These are phyloP conservation scores for Platyura marginata DNA, from an alignment of 1,140 invertebrate species.

Conservation along the genomic window DNA sequence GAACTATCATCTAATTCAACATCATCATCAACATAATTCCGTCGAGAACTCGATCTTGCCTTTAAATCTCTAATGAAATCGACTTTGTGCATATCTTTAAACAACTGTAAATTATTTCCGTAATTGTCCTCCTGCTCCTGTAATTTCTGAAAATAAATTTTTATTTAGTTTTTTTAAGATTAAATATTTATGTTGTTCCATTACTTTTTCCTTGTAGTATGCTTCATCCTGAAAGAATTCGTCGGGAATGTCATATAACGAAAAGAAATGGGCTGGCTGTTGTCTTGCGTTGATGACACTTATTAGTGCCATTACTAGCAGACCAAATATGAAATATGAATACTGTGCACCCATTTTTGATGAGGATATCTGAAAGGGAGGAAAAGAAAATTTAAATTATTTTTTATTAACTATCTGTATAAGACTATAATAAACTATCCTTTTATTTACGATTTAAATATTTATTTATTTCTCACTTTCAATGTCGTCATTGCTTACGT, in stretches of 20 bases:
- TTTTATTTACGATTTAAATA: too few relatives aligned
- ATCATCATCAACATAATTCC: neutral
- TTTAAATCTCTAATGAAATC: neutral
- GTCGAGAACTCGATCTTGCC: neutral
- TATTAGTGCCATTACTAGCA: too few relatives aligned
- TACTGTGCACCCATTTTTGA: too few relatives aligned
- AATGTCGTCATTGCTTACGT: too few relatives aligned
- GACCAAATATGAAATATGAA: too few relatives aligned
- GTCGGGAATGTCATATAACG: neutral
- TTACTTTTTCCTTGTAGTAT: neutral
- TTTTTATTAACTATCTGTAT: too few relatives aligned
- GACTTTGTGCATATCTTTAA: neutral
- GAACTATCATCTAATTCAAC: neutral
- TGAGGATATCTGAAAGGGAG: too few relatives aligned
- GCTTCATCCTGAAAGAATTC: neutral
- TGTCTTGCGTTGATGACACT: too few relatives aligned
- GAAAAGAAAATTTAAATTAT: too few relatives aligned
- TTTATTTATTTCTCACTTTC: too few relatives aligned
- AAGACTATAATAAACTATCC: too few relatives aligned
- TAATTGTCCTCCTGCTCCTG: neutral
- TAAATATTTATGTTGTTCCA: too few relatives aligned
- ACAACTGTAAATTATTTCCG: neutral
- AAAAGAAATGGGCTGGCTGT: neutral
- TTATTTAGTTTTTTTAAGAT: neutral
- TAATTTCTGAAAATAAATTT: neutral